Evolutionary conservation across 1,140 invertebrate species (phyloP).

Genomic region (Drosophila ogumai): DNA sequence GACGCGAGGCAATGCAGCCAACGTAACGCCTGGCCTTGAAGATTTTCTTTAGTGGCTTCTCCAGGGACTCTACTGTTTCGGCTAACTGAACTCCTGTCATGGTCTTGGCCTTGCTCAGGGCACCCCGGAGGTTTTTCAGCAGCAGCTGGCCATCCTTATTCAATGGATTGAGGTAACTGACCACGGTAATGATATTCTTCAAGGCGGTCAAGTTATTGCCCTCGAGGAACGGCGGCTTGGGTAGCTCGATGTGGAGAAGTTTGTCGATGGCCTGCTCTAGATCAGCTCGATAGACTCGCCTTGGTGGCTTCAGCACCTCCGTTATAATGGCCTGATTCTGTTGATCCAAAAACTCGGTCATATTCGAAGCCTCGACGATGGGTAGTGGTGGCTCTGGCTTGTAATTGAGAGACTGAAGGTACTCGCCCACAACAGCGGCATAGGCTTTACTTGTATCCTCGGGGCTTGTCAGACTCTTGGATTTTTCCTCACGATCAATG

Average conservation of each 20-base stretch:
- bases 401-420: not conserved
- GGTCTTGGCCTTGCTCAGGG: not conserved
- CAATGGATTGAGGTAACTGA: conserved; percentile 39
- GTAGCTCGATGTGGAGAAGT: conserved; percentile 61
- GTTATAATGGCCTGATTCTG: conserved; percentile 45
- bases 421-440: conserved; percentile 19
- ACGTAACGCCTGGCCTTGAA: conserved; percentile 86
- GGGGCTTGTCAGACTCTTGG: not conserved
- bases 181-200: conserved; percentile 26
- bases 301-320: conserved; percentile 23
- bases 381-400: conserved; percentile 4
- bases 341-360: conserved; percentile 1
- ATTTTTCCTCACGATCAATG: conserved; percentile 9
- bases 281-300: conserved; percentile 52
- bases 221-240: conserved; percentile 32
- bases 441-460: conserved; percentile 21
- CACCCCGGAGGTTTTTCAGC: conserved; percentile 16
- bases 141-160: conserved; percentile 37
- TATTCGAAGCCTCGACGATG: not conserved
- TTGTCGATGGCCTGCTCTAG: conserved; percentile 67
- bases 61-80: conserved; percentile 1
- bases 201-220: conserved; percentile 34
- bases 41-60: conserved; percentile 28
- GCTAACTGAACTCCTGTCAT: conserved; percentile 21
- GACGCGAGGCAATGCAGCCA: conserved; percentile 88